Evolutionary conservation across 2,888 invertebrate genomes (phyloP).

Genomic region (Meghimatium bilineatum): DNA sequence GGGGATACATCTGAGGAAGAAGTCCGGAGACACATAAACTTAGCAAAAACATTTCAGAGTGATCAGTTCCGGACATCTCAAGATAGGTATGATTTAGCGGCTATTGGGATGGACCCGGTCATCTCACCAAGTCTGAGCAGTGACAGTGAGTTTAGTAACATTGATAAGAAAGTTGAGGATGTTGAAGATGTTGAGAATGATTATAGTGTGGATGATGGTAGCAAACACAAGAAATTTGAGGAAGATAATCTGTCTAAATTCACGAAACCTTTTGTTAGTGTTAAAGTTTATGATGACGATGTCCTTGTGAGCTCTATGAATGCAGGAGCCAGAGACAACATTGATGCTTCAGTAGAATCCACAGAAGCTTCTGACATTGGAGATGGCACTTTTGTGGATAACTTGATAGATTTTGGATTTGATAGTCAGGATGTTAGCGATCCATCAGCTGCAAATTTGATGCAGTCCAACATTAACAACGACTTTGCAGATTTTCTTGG

Average conservation of each 20-base stretch:
- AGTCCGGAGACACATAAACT: constrained; percentile 38
- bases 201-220: neutral
- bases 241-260: neutral
- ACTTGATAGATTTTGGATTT: constrained; percentile 22
- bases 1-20: constrained; percentile 35
- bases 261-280: neutral
- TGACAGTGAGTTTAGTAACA: constrained; percentile 36
- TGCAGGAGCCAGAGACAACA: neutral
- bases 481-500: neutral
- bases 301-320: neutral
- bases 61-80: constrained; percentile 46
- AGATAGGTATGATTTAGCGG: constrained; percentile 43
- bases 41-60: constrained; percentile 40
- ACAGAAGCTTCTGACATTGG: neutral
- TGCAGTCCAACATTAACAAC: neutral
- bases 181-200: neutral
- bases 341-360: neutral
- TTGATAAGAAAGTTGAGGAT: neutral
- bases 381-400: neutral
- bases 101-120: constrained; percentile 38
- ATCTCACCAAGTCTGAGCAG: constrained; percentile 47
- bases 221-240: neutral
- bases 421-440: neutral
- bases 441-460: neutral
- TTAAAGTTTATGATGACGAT: neutral